Percentiles rank a stretch among this genome's conserved stretches.
These are phyloP conservation scores for Frankliniella intonsa DNA, from an alignment of 2,888 invertebrate genomes.

Conservation along the genomic window DNA sequence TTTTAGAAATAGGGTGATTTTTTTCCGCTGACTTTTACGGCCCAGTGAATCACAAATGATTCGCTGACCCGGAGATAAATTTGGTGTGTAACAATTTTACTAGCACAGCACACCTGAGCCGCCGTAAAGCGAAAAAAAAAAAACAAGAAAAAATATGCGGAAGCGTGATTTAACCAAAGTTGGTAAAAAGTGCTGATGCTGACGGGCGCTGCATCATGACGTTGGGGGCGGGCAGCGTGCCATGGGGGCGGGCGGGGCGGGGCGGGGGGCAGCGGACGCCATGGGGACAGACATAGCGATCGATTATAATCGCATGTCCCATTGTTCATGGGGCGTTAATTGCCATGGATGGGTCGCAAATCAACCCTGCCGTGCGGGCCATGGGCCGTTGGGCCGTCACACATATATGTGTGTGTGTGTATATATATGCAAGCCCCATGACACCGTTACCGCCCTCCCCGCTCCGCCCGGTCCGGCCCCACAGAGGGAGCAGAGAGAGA, in stretches of 20 bases:
- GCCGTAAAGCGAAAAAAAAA: too few species aligned
- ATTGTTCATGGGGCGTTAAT: not conserved
- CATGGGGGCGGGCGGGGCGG: not conserved
- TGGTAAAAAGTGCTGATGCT: too few species aligned
- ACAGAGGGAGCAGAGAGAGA: not conserved
- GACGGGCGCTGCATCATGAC: too few species aligned
- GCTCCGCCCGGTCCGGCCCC: not conserved
- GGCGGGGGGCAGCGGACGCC: not conserved
- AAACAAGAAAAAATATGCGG: too few species aligned
- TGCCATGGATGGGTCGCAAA: constrained; percentile 4
- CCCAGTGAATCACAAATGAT: too few species aligned
- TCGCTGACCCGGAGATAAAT: too few species aligned
- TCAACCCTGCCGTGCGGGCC: not conserved
- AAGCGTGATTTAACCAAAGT: too few species aligned
- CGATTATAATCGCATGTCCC: constrained; percentile 2
- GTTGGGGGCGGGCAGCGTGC: not conserved
- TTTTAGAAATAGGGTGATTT: too few species aligned
- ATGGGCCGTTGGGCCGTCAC: not conserved
- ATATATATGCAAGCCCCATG: not conserved
- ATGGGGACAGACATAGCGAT: not conserved
- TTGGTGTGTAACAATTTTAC: too few species aligned
- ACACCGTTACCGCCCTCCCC: not conserved
- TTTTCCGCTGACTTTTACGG: too few species aligned
- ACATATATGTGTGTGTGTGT: not conserved
- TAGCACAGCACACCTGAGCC: too few species aligned